phyloP scores from a whole-genome alignment of 1,140 invertebrate species.

The Anagrus nilaparvatae region DNA sequence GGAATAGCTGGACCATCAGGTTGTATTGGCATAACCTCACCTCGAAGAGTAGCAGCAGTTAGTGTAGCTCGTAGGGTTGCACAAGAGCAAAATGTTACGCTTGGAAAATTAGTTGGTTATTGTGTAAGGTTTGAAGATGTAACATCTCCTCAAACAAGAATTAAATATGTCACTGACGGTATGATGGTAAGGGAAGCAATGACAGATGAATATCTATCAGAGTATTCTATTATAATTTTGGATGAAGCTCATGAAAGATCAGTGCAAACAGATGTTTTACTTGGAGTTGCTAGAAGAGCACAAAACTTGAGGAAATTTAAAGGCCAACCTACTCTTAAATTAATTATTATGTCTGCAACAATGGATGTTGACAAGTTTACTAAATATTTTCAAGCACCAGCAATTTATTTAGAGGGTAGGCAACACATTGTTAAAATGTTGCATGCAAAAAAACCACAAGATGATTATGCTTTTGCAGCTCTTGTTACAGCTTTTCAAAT shows the following conservation, averaged over 20 bases:
- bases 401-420: slow-evolving; percentile 82
- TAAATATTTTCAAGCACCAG: slow-evolving; percentile 78
- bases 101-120: slow-evolving; percentile 80
- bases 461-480: slow-evolving; percentile 75
- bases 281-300: slow-evolving; percentile 71
- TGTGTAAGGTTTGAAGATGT: slow-evolving; percentile 87
- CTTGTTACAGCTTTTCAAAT: slow-evolving; percentile 87
- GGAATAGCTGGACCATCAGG: slow-evolving; percentile 49
- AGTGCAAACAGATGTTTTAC: slow-evolving; percentile 86
- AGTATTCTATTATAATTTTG: slow-evolving; percentile 80
- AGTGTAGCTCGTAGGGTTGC: slow-evolving; percentile 82
- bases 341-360: slow-evolving; percentile 89
- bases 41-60: slow-evolving; percentile 84
- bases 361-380: slow-evolving; percentile 92
- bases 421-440: slow-evolving; percentile 75
- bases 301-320: slow-evolving; percentile 59
- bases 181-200: slow-evolving; percentile 88
- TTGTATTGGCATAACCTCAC: slow-evolving; percentile 75
- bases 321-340: slow-evolving; percentile 54
- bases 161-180: slow-evolving; percentile 90
- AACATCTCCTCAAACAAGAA: slow-evolving; percentile 62
- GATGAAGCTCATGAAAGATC: slow-evolving; percentile 98
- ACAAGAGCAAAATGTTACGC: slow-evolving; percentile 50
- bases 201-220: slow-evolving; percentile 54
- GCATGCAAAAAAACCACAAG: slow-evolving; percentile 63